These are phyloP conservation scores for Zalophus californianus DNA, from an alignment of 2,797 vertebrate genomes.

Conservation along the genomic window DNA sequence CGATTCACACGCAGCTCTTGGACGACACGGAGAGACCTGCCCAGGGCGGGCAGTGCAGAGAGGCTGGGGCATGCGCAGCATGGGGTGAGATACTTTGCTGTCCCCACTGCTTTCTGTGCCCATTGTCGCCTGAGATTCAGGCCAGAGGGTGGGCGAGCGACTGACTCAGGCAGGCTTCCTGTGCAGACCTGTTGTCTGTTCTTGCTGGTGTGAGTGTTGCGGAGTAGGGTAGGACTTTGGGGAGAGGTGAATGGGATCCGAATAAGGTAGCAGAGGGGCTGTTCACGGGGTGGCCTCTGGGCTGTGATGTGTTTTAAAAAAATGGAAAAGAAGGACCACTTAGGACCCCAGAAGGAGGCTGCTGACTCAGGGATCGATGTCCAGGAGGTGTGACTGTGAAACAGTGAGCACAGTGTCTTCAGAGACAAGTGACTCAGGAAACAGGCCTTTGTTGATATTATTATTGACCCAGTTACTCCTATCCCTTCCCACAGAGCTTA, in stretches of 20 bases:
- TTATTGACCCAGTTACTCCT: not conserved
- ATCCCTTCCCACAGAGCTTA: not conserved
- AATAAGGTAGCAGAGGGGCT: not conserved
- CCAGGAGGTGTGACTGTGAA: not conserved
- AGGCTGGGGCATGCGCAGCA: accelerated
- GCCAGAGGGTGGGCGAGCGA: not conserved
- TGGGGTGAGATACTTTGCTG: not conserved
- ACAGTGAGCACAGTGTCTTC: not conserved
- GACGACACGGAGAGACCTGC: not conserved
- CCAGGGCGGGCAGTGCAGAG: not conserved
- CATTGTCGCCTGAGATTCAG: not conserved
- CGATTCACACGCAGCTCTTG: not conserved
- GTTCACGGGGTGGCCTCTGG: not conserved
- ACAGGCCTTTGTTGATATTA: not conserved
- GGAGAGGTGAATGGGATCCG: not conserved
- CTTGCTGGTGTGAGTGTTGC: not conserved
- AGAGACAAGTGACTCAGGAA: not conserved
- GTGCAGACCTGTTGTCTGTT: not conserved
- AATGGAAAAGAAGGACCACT: not conserved
- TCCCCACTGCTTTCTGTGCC: not conserved
- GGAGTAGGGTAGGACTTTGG: not conserved
- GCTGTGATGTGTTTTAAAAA: not conserved
- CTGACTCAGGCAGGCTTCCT: not conserved
- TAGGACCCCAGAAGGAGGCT: not conserved
- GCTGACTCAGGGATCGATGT: not conserved